phyloP scores from a whole-genome alignment of 2,888 invertebrate species.

The Isoperla grammatica region DNA sequence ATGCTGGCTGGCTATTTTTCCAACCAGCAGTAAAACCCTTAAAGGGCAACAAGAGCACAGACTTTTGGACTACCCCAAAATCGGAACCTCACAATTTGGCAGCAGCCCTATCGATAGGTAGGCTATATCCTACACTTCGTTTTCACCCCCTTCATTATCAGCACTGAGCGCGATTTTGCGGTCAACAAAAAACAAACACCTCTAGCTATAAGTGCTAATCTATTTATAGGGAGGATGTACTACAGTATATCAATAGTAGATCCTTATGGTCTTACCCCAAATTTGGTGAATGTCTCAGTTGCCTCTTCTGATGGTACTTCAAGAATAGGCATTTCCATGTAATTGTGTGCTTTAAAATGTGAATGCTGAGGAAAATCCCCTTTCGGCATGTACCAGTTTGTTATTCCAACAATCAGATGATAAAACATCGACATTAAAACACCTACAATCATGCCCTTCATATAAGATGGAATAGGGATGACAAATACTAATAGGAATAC shows the following conservation, averaged over 20 bases:
- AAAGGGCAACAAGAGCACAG: too few relatives aligned
- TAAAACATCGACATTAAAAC: neutral
- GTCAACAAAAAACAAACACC: too few relatives aligned
- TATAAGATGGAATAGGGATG: neutral
- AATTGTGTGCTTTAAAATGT: neutral
- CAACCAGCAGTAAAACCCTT: too few relatives aligned
- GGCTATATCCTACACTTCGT: neutral
- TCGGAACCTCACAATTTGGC: too few relatives aligned
- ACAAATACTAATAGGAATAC: too few relatives aligned
- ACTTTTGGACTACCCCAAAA: too few relatives aligned
- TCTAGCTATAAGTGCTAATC: too few relatives aligned
- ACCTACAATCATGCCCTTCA: neutral
- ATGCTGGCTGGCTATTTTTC: too few relatives aligned
- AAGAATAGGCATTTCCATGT: neutral
- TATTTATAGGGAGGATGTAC: too few relatives aligned
- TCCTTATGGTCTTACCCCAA: slow-evolving; percentile 2
- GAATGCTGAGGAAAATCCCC: neutral
- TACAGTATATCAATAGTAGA: too few relatives aligned
- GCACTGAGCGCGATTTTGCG: too few relatives aligned
- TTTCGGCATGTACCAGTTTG: neutral
- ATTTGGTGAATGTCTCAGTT: neutral
- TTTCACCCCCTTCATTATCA: neutral
- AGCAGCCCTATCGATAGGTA: neutral
- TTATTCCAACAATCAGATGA: neutral
- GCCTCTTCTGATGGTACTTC: neutral